phyloP scores from a whole-genome alignment of 2,888 invertebrate genomes.

The Eledona agricola region DNA sequence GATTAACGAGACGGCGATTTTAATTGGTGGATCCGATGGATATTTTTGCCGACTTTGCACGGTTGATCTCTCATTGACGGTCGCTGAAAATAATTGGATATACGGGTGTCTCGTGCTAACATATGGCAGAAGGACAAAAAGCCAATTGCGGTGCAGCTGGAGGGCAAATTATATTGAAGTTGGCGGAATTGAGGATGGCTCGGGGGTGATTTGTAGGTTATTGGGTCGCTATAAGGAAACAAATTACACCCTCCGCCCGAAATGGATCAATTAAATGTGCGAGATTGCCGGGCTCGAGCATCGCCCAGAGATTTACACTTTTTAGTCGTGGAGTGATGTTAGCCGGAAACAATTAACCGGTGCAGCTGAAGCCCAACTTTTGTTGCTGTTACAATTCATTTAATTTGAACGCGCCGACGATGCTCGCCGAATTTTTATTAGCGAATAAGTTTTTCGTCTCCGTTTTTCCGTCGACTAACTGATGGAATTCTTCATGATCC shows the following conservation, averaged over 20 bases:
- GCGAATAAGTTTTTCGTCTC: background rate
- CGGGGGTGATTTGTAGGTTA: conserved; percentile 31
- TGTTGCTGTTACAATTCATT: conserved; percentile 7
- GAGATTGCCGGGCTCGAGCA: conserved; percentile 12
- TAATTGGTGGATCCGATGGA: conserved; percentile 31
- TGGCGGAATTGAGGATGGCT: conserved; percentile 25
- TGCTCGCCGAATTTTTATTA: too few relatives aligned
- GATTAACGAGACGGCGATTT: conserved; percentile 34
- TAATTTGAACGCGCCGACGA: too few relatives aligned
- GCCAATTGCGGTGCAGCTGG: conserved; percentile 24
- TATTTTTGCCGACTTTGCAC: conserved; percentile 31
- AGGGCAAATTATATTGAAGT: conserved; percentile 28
- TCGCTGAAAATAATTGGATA: conserved; percentile 8
- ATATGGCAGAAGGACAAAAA: conserved; percentile 22
- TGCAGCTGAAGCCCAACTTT: too few relatives aligned
- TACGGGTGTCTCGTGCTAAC: conserved; percentile 9
- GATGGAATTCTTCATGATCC: conserved; percentile 2
- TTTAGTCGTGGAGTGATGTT: conserved; percentile 14
- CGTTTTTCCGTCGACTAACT: background rate
- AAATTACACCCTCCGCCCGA: conserved; percentile 27
- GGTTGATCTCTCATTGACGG: conserved; percentile 29
- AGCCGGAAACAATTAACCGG: conserved; percentile 15
- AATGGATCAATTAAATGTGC: conserved; percentile 32
- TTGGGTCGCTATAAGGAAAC: conserved; percentile 30
- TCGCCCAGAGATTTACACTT: conserved; percentile 19